Evolutionary conservation across 2,113 vertebrate genomes (phyloP), one percentile per base, ranked within the genome.

Genomic region (Nestor notabilis): DNA sequence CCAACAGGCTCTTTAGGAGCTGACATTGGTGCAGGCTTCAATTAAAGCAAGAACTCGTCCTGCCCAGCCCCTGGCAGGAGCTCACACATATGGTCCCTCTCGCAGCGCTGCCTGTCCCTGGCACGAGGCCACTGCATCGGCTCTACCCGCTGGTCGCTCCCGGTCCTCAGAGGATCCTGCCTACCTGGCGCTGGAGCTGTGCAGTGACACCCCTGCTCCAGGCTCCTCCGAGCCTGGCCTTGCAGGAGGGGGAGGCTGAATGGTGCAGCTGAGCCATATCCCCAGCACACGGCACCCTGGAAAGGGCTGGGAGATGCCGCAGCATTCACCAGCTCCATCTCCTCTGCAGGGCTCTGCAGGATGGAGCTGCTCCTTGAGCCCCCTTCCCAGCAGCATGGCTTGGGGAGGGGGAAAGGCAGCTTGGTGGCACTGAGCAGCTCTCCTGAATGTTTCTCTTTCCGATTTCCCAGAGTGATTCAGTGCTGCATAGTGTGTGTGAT

Each of bases 51-150:
- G 74, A 83, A 29, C 55, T 43, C 3, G 13, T 82, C 47, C 89
- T 71, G 39, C 64, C 44, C 82, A 87, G 94, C 84, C 91, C 79
- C 91, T 60, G 87, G 84, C 94, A 96, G 95, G 78, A 79, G 21
- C 75, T 64, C 1, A 0, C 81, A 56, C 96, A 93, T 75, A 91
- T 87, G 95, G 83, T 78, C 60, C 83, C 86, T 77, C 68, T 95
- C 29, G 0, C 68, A 4, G 93, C 10, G 31, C 89, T 95, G 93
- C 77, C 1, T 25, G 55, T n/a, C 39, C 89, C 91, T 97, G 96
- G 93, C 91, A 0, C 0, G 2, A 43, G 76, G 86, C 94, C 94
- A 77, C 16, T 0, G 31, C 64, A 21, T 41, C 2, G 3, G 55
- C 87, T 76, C 81, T 11, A 2, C 64, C 76, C 4, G 0, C 74